Evolutionary conservation across 92 coral and sea anemone species (phyloP), one percentile per base, ranked within the genome.

Genomic region (Metridium senile): DNA sequence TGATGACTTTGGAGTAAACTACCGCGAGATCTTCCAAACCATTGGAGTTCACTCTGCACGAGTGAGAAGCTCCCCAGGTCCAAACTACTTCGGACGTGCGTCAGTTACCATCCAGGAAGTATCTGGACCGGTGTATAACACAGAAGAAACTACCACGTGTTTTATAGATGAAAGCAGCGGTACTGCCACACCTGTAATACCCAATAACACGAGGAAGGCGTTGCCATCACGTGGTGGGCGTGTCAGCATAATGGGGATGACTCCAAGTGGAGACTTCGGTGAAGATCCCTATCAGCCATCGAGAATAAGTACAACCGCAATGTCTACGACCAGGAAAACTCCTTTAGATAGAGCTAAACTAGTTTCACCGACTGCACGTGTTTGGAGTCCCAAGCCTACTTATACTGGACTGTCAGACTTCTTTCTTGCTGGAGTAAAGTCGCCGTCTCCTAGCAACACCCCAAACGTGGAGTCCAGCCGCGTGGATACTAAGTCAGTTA

Each of bases 1-100:
- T 26, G 81, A 82, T 56, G 87, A 76, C 25, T 74, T 85, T 71
- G 81, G 90, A 33, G 74, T 86, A 33, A 91, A 94, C 82, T 94
- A 94, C 87, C 70, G 97, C 53, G 98, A 89, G 75, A 89, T 94
- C 64, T 89, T 94, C 54, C 94, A 89, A 73, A 89, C 74, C 29
- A 73, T 91, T 19, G 89, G 94, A 7, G 81, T 81, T 1, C 77
- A 78, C n/a, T 61, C 80, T 23, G 61, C 83, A 18, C 49, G 81
- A 9, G 71, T 39, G 54, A 79, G 59, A 52, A 70, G 61, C 26
- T 57, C 76, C 33, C 27, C 80, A 16, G 61, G 70, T 72, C 34
- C 23, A 21, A 72, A 33, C 28, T n/a, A 33, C 31, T 39, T 29
- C 47, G 71, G 62, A 46, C 72, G 64, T n/a, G 32, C 72, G 43